Percentiles rank a stretch among this genome's conserved stretches.
Conservation (phyloP, 1,140 invertebrate genomes). For the Venturia canescens region DNA sequence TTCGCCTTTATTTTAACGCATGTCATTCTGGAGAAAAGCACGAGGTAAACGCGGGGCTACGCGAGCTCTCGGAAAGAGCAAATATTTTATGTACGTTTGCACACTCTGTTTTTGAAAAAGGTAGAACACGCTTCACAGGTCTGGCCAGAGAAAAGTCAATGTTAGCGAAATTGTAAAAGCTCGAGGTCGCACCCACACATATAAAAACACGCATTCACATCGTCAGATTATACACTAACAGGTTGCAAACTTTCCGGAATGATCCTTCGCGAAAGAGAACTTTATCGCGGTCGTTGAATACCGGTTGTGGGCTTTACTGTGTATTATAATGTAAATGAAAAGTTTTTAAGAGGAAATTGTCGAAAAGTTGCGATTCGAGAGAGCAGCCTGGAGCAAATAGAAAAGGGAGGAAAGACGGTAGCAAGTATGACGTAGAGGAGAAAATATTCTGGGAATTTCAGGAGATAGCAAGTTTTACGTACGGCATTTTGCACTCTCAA, state of each 20-base stretch:
- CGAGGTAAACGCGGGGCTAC: background rate
- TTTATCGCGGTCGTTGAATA: slow-evolving; percentile 16
- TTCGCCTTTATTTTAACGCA: no score
- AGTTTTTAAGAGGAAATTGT: slow-evolving; percentile 13
- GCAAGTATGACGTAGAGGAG: background rate
- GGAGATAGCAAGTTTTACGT: background rate
- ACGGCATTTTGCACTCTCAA: no score
- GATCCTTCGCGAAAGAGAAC: background rate
- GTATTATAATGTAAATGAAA: slow-evolving; percentile 27
- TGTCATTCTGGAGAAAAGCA: background rate
- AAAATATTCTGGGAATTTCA: background rate
- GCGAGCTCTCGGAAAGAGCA: background rate
- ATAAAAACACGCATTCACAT: background rate
- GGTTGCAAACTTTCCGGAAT: background rate
- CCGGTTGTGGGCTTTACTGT: background rate
- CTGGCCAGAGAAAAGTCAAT: background rate
- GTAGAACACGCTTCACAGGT: background rate
- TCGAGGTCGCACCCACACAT: slow-evolving; percentile 12
- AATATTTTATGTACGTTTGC: no score
- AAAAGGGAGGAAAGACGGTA: background rate
- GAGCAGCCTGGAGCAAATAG: background rate
- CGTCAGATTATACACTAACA: background rate
- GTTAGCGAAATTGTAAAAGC: slow-evolving; percentile 14
- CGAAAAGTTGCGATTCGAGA: slow-evolving; percentile 1
- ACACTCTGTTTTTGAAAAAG: background rate